Conservation (phyloP, 2,797 vertebrate species). For the Sebastes diaconus region DNA sequence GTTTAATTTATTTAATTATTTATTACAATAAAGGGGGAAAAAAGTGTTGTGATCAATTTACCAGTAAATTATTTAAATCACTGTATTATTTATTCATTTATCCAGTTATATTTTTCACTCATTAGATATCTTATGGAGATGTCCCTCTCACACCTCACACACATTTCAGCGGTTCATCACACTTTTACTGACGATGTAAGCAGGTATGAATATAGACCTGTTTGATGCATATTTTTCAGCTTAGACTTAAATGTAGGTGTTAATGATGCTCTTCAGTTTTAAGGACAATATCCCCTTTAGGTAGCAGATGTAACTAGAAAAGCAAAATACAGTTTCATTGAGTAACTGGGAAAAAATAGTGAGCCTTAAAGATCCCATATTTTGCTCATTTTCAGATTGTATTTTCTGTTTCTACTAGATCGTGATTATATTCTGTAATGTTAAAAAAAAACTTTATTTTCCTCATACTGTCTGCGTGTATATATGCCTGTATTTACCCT, state of each 20-base stretch:
- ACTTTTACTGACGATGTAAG: neutral
- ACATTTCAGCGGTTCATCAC: neutral
- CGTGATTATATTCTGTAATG: too few relatives aligned
- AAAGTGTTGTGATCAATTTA: neutral
- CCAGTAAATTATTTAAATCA: neutral
- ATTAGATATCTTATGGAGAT: neutral
- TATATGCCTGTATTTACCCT: too few relatives aligned
- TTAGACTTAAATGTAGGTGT: too few relatives aligned
- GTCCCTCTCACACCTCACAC: too few relatives aligned
- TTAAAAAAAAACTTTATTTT: too few relatives aligned
- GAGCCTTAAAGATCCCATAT: neutral
- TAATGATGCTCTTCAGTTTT: neutral
- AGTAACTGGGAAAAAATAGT: neutral
- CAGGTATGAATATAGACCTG: neutral
- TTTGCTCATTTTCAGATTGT: too few relatives aligned
- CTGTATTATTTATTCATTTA: neutral
- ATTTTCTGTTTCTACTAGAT: too few relatives aligned
- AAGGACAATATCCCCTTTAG: neutral
- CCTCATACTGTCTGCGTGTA: too few relatives aligned
- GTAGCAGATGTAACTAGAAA: neutral
- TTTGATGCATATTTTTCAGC: too few relatives aligned
- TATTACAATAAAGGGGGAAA: neutral
- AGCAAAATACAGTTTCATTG: neutral
- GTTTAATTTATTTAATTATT: neutral
- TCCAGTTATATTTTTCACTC: neutral